Conservation (phyloP, 2,888 invertebrate species). For the Phengaris arion region DNA sequence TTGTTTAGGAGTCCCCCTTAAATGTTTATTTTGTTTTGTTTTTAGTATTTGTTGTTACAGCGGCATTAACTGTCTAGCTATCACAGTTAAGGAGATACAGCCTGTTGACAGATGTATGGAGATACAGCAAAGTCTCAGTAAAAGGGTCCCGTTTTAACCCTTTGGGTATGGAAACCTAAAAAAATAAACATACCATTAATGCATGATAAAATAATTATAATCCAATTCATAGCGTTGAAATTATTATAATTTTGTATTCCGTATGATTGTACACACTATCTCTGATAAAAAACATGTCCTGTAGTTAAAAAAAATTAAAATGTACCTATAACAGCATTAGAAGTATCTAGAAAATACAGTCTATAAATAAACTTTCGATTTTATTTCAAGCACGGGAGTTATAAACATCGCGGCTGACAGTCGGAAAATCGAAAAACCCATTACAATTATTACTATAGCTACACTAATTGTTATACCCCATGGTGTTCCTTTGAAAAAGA, state of each 20-base stretch:
- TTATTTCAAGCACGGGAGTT: constrained; percentile 8
- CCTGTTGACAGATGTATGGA: no score
- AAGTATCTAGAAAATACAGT: constrained; percentile 9
- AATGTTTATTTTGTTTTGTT: no score
- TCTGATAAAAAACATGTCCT: not conserved
- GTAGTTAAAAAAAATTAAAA: not conserved
- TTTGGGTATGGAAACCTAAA: no score
- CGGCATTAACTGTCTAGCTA: no score
- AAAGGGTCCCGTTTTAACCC: no score
- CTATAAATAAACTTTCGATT: constrained; percentile 17
- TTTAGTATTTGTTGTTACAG: no score
- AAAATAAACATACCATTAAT: no score
- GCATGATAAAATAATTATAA: no score
- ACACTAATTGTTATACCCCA: constrained; percentile 25
- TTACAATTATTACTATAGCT: constrained; percentile 13
- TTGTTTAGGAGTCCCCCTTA: no score
- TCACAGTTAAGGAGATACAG: no score
- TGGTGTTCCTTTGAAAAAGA: constrained; percentile 19
- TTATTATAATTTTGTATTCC: not conserved
- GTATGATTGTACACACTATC: not conserved
- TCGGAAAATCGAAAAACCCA: constrained; percentile 18
- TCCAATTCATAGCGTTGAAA: no score
- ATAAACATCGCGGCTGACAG: constrained; percentile 10
- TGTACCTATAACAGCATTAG: not conserved
- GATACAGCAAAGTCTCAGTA: no score